Evolutionary conservation across 2,797 vertebrate species (phyloP).

Genomic region (Acomys russatus): DNA sequence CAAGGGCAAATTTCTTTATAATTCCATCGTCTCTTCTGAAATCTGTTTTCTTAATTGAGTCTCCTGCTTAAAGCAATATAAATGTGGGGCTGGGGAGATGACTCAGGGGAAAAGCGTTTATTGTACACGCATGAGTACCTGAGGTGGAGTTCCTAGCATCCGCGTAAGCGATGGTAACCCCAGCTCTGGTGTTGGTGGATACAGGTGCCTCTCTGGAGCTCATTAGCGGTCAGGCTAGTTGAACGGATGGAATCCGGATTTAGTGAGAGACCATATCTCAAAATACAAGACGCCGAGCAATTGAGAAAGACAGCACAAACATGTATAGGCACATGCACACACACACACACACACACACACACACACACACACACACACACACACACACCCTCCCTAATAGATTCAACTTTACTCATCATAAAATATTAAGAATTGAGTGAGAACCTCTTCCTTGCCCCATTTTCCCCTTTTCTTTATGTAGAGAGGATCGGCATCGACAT

Average conservation of each 20-base stretch:
- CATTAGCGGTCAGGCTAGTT: not conserved
- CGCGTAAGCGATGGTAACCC: not conserved
- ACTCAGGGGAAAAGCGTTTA: not conserved
- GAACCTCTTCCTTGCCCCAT: not conserved
- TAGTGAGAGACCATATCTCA: not conserved
- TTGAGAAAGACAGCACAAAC: not conserved
- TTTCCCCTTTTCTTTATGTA: not conserved
- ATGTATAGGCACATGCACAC: not conserved
- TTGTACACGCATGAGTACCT: not conserved
- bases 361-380: too few species aligned
- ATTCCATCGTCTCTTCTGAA: constrained; percentile 35
- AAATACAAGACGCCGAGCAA: not conserved
- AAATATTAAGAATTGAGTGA: not conserved
- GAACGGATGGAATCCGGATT: not conserved
- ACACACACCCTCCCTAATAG: not conserved
- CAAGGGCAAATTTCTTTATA: constrained; percentile 28
- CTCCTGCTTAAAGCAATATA: not conserved
- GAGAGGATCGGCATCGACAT: not conserved
- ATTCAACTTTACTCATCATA: not conserved
- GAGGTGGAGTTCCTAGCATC: not conserved
- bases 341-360: not conserved
- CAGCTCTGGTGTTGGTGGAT: not conserved
- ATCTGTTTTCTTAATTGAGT: not conserved
- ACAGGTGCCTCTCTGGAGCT: too few species aligned
- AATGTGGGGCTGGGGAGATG: not conserved